phyloP scores from a whole-genome alignment of 2,113 vertebrate species.

The Periophthalmus modestus region DNA sequence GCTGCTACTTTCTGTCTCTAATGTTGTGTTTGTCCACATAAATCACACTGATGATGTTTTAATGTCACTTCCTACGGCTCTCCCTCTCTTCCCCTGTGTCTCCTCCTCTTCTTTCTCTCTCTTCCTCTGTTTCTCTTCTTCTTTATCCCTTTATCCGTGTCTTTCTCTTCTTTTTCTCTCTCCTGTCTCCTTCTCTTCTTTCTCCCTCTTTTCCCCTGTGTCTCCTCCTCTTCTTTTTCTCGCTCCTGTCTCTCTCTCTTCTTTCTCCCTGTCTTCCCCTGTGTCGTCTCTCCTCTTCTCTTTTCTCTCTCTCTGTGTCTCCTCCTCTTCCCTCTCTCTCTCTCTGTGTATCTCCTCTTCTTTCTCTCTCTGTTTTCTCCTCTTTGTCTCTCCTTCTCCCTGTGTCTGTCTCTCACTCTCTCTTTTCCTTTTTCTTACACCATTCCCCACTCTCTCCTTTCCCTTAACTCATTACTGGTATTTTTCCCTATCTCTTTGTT shows the following conservation, averaged over 20 bases:
- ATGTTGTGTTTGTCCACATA: conserved; percentile 65
- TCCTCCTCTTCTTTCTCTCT: conserved; percentile 41
- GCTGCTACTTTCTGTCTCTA: conserved; percentile 64
- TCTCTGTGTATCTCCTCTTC: too few species aligned
- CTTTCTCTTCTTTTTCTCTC: neutral
- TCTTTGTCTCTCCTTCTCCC: conserved; percentile 13
- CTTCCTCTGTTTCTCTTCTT: too few species aligned
- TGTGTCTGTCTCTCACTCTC: conserved; percentile 10
- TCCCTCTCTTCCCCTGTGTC: conserved; percentile 16
- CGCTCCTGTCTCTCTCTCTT: too few species aligned
- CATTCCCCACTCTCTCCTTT: conserved; percentile 2
- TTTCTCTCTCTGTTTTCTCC: too few species aligned
- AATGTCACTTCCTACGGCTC: conserved; percentile 75
- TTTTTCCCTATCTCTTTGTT: neutral
- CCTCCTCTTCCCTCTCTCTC: conserved; percentile 22
- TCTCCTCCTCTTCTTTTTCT: conserved; percentile 42
- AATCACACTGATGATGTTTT: conserved; percentile 77
- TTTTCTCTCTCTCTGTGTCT: conserved; percentile 20
- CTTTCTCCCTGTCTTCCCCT: too few species aligned
- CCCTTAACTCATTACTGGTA: conserved; percentile 42
- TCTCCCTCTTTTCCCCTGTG: conserved; percentile 7
- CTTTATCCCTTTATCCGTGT: conserved; percentile 8
- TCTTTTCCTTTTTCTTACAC: conserved; percentile 33
- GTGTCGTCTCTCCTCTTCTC: conserved; percentile 31
- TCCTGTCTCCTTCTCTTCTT: conserved; percentile 35